These are phyloP conservation scores for Therioaphis trifolii DNA, from an alignment of 2,888 invertebrate genomes.

Conservation along the genomic window DNA sequence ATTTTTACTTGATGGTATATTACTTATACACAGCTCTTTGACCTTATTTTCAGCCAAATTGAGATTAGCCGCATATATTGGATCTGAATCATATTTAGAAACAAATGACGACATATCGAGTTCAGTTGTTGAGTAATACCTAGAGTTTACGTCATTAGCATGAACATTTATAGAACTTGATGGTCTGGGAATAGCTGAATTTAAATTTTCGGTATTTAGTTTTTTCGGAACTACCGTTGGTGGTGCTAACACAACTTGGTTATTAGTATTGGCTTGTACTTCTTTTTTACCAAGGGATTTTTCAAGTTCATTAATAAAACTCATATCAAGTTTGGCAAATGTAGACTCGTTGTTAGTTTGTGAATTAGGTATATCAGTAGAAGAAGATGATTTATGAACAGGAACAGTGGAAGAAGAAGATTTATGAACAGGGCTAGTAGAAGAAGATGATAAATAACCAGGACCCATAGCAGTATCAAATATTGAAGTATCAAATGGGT, in stretches of 20 bases:
- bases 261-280: conserved; percentile 69
- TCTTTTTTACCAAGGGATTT: conserved; percentile 73
- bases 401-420: too few relatives aligned
- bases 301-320: conserved; percentile 76
- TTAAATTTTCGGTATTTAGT: conserved; percentile 31
- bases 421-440: too few relatives aligned
- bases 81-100: conserved; percentile 45
- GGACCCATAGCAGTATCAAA: conserved; percentile 67
- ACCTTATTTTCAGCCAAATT: conserved; percentile 57
- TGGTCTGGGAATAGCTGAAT: conserved; percentile 54
- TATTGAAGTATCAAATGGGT: conserved; percentile 78
- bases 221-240: conserved; percentile 39
- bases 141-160: conserved; percentile 2
- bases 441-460: too few relatives aligned
- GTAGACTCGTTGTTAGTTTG: conserved; percentile 14
- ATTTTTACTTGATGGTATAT: conserved; percentile 36
- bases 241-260: conserved; percentile 64
- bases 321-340: conserved; percentile 71
- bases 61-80: conserved; percentile 60
- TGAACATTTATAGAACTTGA: conserved; percentile 42
- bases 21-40: conserved; percentile 60
- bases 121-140: conserved; percentile 8
- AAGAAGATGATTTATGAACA: conserved; percentile 18
- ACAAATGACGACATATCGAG: conserved; percentile 31
- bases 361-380: conserved; percentile 20